phyloP scores from a whole-genome alignment of 1,140 invertebrate genomes.

The Drusus annulatus region DNA sequence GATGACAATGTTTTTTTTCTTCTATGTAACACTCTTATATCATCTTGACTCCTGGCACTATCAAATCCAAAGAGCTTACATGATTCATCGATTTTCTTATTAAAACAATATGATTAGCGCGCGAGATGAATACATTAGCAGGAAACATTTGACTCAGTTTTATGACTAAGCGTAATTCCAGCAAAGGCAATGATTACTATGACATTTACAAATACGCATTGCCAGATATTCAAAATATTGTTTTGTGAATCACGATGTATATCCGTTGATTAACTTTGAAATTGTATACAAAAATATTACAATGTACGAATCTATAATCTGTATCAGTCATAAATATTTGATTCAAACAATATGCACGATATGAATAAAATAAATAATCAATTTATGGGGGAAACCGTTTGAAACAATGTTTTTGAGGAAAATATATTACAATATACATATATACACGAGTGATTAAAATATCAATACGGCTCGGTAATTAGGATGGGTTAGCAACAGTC shows the following conservation, averaged over 20 bases:
- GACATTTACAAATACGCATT: neutral
- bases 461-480: no score
- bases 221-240: neutral
- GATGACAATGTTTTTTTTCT: slow-evolving; percentile 5
- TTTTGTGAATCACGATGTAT: neutral
- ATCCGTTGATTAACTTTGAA: neutral
- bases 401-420: no score
- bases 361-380: no score
- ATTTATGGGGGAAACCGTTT: no score
- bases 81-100: no score
- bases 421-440: no score
- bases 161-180: neutral
- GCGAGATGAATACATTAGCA: slow-evolving; percentile 1
- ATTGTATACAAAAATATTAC: neutral
- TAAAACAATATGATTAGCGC: no score
- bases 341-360: no score
- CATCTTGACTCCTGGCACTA: neutral
- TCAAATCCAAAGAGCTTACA: no score
- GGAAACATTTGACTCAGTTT: slow-evolving; percentile 6
- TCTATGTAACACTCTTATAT: slow-evolving; percentile 5
- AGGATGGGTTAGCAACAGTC: neutral
- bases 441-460: no score
- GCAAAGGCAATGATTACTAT: neutral
- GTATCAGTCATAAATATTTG: no score
- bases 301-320: neutral